These are phyloP conservation scores for Oligia strigilis DNA, from an alignment of 2,888 invertebrate species.

Conservation along the genomic window DNA sequence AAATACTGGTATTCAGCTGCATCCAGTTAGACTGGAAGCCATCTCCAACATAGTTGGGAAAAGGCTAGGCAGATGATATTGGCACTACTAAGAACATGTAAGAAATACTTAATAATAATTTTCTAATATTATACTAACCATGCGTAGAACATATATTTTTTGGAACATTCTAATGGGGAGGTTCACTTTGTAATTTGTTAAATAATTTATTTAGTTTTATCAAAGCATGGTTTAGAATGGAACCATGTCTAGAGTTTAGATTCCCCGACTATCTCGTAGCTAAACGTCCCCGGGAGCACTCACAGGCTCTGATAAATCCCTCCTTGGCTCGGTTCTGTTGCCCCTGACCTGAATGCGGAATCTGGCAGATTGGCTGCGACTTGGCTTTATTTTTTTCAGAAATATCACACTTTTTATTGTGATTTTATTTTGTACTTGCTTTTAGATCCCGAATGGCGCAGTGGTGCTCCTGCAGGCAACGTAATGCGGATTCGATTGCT, in stretches of 20 bases:
- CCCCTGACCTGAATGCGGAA: constrained; percentile 66
- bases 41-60: no score
- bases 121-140: neutral
- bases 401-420: constrained; percentile 16
- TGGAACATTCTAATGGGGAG: neutral
- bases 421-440: constrained; percentile 29
- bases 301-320: constrained; percentile 60
- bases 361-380: constrained; percentile 48
- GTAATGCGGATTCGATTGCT: constrained; percentile 8
- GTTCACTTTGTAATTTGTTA: neutral
- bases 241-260: neutral
- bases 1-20: no score
- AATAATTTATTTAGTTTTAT: neutral
- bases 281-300: constrained; percentile 44
- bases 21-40: no score
- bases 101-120: no score
- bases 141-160: no score
- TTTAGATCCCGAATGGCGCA: constrained; percentile 20
- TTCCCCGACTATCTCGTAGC: constrained; percentile 7
- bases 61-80: no score
- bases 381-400: constrained; percentile 42
- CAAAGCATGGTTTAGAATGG: neutral
- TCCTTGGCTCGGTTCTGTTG: constrained; percentile 57
- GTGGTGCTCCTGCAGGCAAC: neutral
- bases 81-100: neutral